Evolutionary conservation across 2,113 vertebrate species (phyloP).

Genomic region (Aptenodytes forsteri): DNA sequence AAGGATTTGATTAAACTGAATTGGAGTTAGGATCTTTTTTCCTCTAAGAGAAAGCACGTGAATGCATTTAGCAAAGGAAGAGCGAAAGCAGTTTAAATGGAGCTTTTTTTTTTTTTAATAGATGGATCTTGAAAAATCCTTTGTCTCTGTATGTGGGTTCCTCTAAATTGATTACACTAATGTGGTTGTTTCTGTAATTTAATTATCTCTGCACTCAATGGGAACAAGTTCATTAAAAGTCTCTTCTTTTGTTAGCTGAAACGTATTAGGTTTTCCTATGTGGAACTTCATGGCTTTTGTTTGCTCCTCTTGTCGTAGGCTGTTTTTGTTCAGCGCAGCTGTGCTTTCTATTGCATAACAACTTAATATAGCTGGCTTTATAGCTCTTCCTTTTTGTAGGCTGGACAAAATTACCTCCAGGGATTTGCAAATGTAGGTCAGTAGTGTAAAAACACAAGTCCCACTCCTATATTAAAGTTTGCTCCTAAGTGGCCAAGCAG

Average conservation of each 20-base stretch:
- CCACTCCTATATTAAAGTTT: neutral
- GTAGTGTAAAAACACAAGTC: conserved; percentile 33
- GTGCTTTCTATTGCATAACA: neutral
- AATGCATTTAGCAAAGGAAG: neutral
- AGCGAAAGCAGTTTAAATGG: neutral
- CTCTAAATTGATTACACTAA: conserved; percentile 19
- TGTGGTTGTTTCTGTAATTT: conserved; percentile 29
- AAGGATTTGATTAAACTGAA: neutral
- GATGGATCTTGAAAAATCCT: conserved; percentile 1
- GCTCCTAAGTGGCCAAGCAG: neutral
- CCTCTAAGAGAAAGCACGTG: neutral
- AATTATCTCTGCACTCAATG: conserved; percentile 35
- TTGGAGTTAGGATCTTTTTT: neutral
- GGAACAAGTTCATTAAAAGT: conserved; percentile 32
- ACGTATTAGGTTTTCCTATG: neutral
- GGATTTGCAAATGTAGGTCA: conserved; percentile 44
- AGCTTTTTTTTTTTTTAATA: neutral
- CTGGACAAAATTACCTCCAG: neutral
- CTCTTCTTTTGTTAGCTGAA: neutral
- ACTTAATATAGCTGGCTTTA: conserved; percentile 4
- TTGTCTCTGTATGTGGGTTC: neutral
- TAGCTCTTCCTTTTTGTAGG: neutral
- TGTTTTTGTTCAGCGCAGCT: neutral
- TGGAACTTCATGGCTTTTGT: conserved; percentile 3
- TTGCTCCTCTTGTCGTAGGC: neutral